Evolutionary conservation across 2,888 invertebrate species (phyloP).

Genomic region (Papilio protenor): DNA sequence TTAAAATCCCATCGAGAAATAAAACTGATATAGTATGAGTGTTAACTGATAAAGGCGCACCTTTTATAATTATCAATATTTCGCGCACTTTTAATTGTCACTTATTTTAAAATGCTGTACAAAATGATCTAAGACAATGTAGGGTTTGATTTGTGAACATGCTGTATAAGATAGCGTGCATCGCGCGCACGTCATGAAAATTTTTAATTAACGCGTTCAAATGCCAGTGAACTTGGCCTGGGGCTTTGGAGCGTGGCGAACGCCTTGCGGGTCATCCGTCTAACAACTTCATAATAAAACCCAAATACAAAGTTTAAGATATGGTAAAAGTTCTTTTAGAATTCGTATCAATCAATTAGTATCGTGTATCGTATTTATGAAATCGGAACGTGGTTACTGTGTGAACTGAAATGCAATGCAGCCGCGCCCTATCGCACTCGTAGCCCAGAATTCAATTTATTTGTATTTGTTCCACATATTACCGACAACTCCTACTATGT

Average conservation of each 20-base stretch:
- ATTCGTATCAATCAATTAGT: constrained; percentile 8
- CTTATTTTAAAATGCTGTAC: neutral
- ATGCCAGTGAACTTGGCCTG: constrained; percentile 84
- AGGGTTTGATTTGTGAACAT: constrained; percentile 37
- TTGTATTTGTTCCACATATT: constrained; percentile 36
- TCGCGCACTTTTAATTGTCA: constrained; percentile 26
- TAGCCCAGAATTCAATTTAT: constrained; percentile 39
- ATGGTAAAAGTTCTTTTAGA: neutral
- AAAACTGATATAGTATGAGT: constrained; percentile 40
- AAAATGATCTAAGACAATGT: constrained; percentile 13
- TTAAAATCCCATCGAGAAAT: constrained; percentile 28
- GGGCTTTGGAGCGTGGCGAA: constrained; percentile 68
- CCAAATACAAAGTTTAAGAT: neutral
- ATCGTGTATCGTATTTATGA: constrained; percentile 7
- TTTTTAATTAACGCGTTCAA: constrained; percentile 84
- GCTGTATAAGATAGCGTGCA: constrained; percentile 79
- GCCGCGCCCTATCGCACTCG: constrained; percentile 35
- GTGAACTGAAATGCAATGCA: constrained; percentile 16
- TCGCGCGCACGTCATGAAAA: constrained; percentile 79
- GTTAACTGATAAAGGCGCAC: constrained; percentile 34
- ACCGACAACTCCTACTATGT: constrained; percentile 17
- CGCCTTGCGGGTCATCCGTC: constrained; percentile 75
- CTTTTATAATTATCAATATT: constrained; percentile 18
- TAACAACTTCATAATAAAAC: constrained; percentile 9
- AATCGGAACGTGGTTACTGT: constrained; percentile 11